A percentile compares a stretch with the other conserved stretches of the same genome.
Conservation (phyloP, 2,797 vertebrate genomes). For the Pseudocheirus occidentalis region DNA sequence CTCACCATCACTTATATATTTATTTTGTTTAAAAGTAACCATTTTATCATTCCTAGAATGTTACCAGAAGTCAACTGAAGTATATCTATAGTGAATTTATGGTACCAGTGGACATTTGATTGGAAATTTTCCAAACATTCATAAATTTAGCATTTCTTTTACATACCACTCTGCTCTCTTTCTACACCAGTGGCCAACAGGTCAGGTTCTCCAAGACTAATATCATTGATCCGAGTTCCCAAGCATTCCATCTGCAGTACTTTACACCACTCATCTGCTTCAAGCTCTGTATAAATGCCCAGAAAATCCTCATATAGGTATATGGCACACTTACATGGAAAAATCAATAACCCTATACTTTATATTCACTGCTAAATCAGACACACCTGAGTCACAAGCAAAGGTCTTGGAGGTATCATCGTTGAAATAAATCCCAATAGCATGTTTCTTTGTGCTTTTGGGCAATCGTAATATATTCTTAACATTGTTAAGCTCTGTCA, state of each 20-base stretch:
- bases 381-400: conserved; percentile 90
- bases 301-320: conserved; percentile 68
- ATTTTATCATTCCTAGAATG: background rate
- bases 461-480: conserved; percentile 85
- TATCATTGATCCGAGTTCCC: conserved; percentile 84
- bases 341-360: background rate
- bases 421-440: conserved; percentile 86
- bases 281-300: conserved; percentile 85
- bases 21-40: background rate
- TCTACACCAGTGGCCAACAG: conserved; percentile 88
- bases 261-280: conserved; percentile 91
- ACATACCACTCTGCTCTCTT: conserved; percentile 89
- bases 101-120: accelerated
- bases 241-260: conserved; percentile 88
- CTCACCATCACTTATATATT: conserved; percentile 23
- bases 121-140: background rate
- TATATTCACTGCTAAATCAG: background rate
- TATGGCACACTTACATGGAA: background rate
- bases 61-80: accelerated
- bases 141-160: conserved; percentile 39
- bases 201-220: conserved; percentile 89
- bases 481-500: conserved; percentile 89
- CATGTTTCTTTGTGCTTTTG: conserved; percentile 88
- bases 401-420: conserved; percentile 89
- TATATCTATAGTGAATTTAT: background rate